Evolutionary conservation across 2,797 vertebrate species (phyloP).

Genomic region (Gephyroberyx darwinii): DNA sequence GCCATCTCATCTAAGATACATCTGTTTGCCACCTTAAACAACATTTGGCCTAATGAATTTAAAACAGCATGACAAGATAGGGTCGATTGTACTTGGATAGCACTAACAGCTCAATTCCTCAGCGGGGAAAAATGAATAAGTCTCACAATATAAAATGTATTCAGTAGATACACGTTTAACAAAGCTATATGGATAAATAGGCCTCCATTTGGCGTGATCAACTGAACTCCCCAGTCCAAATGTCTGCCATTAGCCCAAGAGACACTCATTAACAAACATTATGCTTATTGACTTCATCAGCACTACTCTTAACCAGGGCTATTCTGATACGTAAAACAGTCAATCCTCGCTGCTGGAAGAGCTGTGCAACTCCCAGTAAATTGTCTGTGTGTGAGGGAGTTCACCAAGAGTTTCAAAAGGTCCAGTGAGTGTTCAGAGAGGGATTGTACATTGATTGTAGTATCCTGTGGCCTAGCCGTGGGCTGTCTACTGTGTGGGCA

Average conservation of each 20-base stretch:
- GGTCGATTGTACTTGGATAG: slow-evolving; percentile 24
- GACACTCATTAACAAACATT: slow-evolving; percentile 6
- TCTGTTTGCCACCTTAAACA: slow-evolving; percentile 54
- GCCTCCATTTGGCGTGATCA: no score
- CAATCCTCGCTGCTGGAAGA: slow-evolving; percentile 12
- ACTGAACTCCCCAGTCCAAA: neutral
- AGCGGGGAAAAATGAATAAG: slow-evolving; percentile 12
- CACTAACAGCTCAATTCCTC: slow-evolving; percentile 26
- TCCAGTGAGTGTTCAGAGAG: neutral
- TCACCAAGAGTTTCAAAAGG: neutral
- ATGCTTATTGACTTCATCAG: slow-evolving; percentile 18
- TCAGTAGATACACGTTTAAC: slow-evolving; percentile 2
- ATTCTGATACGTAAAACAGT: neutral
- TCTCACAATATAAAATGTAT: slow-evolving; percentile 7
- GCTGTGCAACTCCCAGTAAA: neutral
- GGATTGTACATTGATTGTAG: slow-evolving; percentile 11
- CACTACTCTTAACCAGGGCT: slow-evolving; percentile 3
- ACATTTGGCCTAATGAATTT: slow-evolving; percentile 53
- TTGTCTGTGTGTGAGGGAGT: slow-evolving; percentile 7
- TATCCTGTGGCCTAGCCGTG: slow-evolving; percentile 45
- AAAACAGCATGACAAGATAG: slow-evolving; percentile 29
- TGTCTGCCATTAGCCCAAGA: neutral
- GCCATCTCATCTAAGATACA: slow-evolving; percentile 45
- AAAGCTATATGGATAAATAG: neutral
- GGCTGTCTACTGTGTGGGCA: slow-evolving; percentile 50